Percentiles rank a stretch among this genome's conserved stretches.
Evolutionary conservation across 2,113 vertebrate genomes (phyloP).

Genomic region (Apodemus speciosus): DNA sequence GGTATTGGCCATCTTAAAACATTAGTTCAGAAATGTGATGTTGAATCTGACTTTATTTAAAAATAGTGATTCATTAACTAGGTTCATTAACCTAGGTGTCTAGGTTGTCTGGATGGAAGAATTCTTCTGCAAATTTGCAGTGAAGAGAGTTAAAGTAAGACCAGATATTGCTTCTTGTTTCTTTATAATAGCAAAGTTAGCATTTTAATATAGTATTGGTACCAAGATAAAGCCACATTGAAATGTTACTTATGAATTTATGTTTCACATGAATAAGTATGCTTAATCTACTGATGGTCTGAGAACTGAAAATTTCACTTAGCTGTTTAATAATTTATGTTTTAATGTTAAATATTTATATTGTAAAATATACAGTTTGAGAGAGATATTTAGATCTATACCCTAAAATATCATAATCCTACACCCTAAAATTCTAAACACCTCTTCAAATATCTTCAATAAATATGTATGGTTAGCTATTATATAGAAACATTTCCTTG

Average conservation of each 20-base stretch:
- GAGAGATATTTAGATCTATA: not conserved
- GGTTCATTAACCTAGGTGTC: no score
- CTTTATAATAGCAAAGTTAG: not conserved
- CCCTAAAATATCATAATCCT: not conserved
- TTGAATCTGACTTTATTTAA: slow-evolving; percentile 49
- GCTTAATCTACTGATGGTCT: not conserved
- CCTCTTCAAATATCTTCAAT: not conserved
- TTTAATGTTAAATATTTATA: not conserved
- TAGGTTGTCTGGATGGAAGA: slow-evolving; percentile 43
- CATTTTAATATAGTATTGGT: not conserved
- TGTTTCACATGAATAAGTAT: not conserved
- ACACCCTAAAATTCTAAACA: not conserved
- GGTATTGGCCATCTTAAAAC: slow-evolving; percentile 33
- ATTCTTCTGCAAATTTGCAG: slow-evolving; percentile 38
- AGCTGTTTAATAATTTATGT: not conserved
- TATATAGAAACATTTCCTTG: not conserved
- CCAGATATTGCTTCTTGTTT: not conserved
- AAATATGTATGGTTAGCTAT: not conserved
- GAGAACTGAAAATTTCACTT: not conserved
- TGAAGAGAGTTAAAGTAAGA: not conserved
- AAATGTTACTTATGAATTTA: not conserved
- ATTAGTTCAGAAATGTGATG: slow-evolving; percentile 27
- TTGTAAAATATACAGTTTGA: not conserved
- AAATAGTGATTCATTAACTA: slow-evolving; percentile 48
- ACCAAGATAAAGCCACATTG: not conserved